Evolutionary conservation across 2,113 vertebrate species (phyloP).

Genomic region (Baryphthengus martii): DNA sequence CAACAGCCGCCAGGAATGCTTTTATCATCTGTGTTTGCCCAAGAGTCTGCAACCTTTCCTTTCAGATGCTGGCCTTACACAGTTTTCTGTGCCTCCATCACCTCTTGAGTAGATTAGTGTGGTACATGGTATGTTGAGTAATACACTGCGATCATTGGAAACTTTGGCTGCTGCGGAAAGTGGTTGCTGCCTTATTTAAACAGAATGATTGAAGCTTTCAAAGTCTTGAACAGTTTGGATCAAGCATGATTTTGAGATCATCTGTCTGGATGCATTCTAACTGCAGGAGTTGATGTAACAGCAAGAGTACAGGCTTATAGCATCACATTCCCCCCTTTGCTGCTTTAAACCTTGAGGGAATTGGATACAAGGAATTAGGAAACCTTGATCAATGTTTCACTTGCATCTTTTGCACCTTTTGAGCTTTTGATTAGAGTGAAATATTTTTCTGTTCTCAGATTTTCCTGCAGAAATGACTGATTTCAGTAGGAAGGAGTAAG

Average conservation of each 20-base stretch:
- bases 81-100: neutral
- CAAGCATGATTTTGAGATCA: neutral
- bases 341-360: neutral
- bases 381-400: neutral
- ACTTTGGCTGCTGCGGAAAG: neutral
- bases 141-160: neutral
- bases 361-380: neutral
- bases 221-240: neutral
- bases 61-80: constrained; percentile 9
- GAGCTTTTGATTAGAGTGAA: neutral
- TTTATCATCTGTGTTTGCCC: constrained; percentile 47
- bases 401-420: neutral
- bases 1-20: constrained; percentile 38
- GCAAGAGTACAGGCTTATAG: neutral
- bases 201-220: neutral
- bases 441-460: neutral
- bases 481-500: neutral
- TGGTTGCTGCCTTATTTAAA: neutral
- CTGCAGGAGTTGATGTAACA: neutral
- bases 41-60: constrained; percentile 42
- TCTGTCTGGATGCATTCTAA: neutral
- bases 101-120: constrained; percentile 34
- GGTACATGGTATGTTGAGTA: neutral
- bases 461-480: neutral
- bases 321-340: neutral